phyloP scores from a whole-genome alignment of 2,888 invertebrate species.

The Acleris laterana region DNA sequence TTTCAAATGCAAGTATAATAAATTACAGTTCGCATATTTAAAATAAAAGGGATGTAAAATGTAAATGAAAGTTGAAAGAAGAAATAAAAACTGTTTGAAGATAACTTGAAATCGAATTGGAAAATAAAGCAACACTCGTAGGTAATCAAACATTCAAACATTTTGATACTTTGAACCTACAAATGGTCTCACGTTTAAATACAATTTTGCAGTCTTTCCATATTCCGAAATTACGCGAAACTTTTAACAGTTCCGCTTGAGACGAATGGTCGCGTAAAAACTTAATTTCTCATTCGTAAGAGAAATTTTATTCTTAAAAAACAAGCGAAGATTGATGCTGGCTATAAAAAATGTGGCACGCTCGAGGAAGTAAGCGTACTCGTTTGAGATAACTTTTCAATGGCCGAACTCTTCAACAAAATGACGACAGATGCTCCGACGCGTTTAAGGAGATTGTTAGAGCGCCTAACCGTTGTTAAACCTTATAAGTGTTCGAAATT shows the following conservation, averaged over 20 bases:
- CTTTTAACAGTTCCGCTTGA: constrained; percentile 55
- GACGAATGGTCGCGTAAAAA: constrained; percentile 56
- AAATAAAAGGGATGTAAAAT: too few species aligned
- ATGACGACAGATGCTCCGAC: constrained; percentile 38
- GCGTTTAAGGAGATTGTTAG: constrained; percentile 21
- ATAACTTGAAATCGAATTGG: too few species aligned
- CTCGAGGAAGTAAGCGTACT: constrained; percentile 40
- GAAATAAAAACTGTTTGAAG: too few species aligned
- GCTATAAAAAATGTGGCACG: constrained; percentile 40
- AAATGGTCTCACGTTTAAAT: constrained; percentile 41
- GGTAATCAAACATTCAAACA: too few species aligned
- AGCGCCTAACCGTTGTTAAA: constrained; percentile 14
- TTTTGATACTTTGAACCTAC: too few species aligned
- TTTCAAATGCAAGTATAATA: too few species aligned
- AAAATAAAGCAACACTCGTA: too few species aligned
- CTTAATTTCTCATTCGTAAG: constrained; percentile 56
- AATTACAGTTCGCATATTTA: too few species aligned
- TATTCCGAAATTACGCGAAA: constrained; percentile 52
- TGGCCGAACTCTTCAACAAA: constrained; percentile 39
- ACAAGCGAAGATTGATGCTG: constrained; percentile 41
- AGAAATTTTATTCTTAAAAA: constrained; percentile 47
- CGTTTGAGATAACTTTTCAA: constrained; percentile 42
- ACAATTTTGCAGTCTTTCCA: constrained; percentile 53
- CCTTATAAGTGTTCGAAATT: constrained; percentile 23
- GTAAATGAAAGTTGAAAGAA: too few species aligned